phyloP scores from a whole-genome alignment of 2,113 vertebrate species.

The Silurus asotus region DNA sequence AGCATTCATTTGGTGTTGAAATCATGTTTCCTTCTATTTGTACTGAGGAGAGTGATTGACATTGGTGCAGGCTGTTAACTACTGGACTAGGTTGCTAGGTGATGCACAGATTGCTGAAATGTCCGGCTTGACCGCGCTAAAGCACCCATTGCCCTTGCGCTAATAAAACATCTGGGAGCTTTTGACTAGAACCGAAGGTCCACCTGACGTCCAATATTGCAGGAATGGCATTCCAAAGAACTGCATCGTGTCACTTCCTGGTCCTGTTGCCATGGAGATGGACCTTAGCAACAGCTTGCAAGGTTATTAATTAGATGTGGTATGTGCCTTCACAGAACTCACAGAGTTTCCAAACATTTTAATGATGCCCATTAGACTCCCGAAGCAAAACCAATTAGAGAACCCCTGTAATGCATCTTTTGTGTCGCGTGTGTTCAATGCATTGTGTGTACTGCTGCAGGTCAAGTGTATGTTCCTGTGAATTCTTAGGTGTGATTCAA shows the following conservation, averaged over 20 bases:
- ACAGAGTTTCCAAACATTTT: conserved; percentile 34
- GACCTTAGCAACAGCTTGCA: conserved; percentile 46
- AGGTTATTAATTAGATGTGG: conserved; percentile 47
- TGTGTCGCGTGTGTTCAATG: background rate
- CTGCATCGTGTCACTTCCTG: conserved; percentile 36
- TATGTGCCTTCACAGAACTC: conserved; percentile 38
- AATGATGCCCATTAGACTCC: conserved; percentile 41
- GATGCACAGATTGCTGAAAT: conserved; percentile 28
- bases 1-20: conserved; percentile 19
- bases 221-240: conserved; percentile 39
- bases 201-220: conserved; percentile 17
- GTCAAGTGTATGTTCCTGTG: conserved; percentile 3
- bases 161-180: conserved; percentile 48
- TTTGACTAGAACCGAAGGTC: conserved; percentile 40
- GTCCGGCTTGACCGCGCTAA: conserved; percentile 43
- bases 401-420: conserved; percentile 15
- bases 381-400: conserved; percentile 11
- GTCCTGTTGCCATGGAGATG: conserved; percentile 41
- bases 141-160: conserved; percentile 37
- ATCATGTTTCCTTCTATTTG: conserved; percentile 43
- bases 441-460: background rate
- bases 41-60: conserved; percentile 29
- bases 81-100: conserved; percentile 44
- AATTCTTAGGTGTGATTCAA: background rate
- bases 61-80: conserved; percentile 31